Percentiles rank a stretch among this genome's conserved stretches.
Evolutionary conservation across 2,888 invertebrate species (phyloP).

Genomic region (Cephonodes hylas): DNA sequence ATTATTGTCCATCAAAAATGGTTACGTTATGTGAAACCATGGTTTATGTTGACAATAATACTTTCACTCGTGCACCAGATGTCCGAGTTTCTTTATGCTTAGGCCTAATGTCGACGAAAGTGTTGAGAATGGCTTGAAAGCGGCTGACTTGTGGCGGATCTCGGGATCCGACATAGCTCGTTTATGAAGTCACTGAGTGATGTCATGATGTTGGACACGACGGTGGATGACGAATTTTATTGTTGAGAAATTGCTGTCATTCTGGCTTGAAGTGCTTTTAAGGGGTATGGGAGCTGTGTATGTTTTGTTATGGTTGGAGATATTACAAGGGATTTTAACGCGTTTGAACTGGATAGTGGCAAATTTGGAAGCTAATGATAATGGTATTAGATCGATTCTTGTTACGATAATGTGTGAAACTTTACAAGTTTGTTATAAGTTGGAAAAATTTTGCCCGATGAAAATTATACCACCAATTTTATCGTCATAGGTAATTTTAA

Average conservation of each 20-base stretch:
- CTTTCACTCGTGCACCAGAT: constrained; percentile 29
- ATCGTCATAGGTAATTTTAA: no score
- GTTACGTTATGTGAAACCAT: constrained; percentile 26
- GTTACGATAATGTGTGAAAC: no score
- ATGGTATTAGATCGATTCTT: no score
- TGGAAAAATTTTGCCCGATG: no score
- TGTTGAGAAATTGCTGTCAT: not conserved
- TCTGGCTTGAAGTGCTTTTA: not conserved
- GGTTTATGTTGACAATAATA: constrained; percentile 32
- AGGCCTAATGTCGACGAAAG: constrained; percentile 14
- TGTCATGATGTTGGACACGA: not conserved
- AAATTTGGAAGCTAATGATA: no score
- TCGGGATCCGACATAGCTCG: not conserved
- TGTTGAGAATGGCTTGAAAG: constrained; percentile 14
- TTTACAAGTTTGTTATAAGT: no score
- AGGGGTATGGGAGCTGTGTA: not conserved
- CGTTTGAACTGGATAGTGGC: no score
- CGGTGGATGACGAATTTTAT: not conserved
- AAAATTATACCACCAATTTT: no score
- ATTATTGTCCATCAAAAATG: constrained; percentile 37
- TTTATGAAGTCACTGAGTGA: not conserved
- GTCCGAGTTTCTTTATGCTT: constrained; percentile 17
- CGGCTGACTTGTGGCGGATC: not conserved
- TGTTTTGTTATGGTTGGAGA: not conserved
- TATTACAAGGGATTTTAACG: no score